phyloP scores from a whole-genome alignment of 2,113 vertebrate genomes.

The Riparia riparia region DNA sequence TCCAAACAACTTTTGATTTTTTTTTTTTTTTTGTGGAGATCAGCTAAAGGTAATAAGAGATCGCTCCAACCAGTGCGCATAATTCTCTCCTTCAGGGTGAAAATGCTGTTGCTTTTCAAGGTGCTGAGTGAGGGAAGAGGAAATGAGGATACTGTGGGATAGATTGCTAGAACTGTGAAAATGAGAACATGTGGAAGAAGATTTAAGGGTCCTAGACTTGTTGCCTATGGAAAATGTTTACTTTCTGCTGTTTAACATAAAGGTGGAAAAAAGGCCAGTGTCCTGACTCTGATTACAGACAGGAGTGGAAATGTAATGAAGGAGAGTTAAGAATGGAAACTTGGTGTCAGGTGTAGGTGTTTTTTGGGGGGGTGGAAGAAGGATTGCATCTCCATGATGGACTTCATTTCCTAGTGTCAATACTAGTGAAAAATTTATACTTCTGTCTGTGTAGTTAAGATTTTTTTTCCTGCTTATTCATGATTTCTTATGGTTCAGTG shows the following conservation, averaged over 20 bases:
- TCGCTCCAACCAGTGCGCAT: neutral
- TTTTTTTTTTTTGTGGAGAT: neutral
- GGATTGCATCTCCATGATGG: neutral
- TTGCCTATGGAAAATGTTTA: neutral
- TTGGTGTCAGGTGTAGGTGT: neutral
- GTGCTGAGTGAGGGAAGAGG: neutral
- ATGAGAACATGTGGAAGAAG: neutral
- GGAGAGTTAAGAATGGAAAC: neutral
- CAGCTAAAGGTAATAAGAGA: neutral
- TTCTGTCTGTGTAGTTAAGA: neutral
- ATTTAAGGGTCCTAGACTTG: neutral
- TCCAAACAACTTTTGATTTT: neutral
- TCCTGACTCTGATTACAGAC: neutral
- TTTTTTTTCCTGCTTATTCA: neutral
- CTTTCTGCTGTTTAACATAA: neutral
- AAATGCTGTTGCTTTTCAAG: neutral
- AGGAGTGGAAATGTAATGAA: neutral
- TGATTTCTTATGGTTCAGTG: neutral
- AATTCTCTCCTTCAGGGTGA: neutral
- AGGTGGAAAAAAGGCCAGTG: neutral
- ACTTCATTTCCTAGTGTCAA: neutral
- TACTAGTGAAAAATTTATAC: neutral
- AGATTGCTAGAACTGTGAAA: neutral
- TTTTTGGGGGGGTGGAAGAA: neutral
- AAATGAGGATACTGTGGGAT: neutral